These are phyloP conservation scores for Macrophya annulata DNA, from an alignment of 2,888 invertebrate species.

Conservation along the genomic window DNA sequence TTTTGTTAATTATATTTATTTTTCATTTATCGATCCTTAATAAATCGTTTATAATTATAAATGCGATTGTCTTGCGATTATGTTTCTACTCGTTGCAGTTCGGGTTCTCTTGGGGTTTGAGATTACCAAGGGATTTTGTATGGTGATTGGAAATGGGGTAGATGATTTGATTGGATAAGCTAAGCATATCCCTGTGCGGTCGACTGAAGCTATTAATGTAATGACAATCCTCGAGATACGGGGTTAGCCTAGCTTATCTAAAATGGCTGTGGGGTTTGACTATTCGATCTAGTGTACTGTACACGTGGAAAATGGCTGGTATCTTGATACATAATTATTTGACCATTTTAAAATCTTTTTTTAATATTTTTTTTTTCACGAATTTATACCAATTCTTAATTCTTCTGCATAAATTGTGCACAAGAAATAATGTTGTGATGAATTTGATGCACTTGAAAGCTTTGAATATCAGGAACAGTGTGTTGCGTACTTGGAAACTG, in stretches of 20 bases:
- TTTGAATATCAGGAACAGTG: no score
- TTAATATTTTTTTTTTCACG: neutral
- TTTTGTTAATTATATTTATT: neutral
- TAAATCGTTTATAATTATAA: neutral
- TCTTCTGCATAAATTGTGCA: no score
- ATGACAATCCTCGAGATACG: slow-evolving; percentile 38
- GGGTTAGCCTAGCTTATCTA: neutral
- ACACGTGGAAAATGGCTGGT: neutral
- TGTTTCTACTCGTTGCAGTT: neutral
- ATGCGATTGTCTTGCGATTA: neutral
- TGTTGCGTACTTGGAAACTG: no score
- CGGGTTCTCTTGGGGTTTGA: slow-evolving; percentile 17
- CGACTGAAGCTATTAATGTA: slow-evolving; percentile 1
- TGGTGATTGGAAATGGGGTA: slow-evolving; percentile 52
- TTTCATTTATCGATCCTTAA: neutral
- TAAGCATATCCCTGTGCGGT: slow-evolving; percentile 13
- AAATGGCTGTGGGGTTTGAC: neutral
- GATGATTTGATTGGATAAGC: slow-evolving; percentile 53
- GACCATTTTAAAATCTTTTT: neutral
- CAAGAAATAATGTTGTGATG: no score
- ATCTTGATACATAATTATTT: neutral
- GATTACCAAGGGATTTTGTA: slow-evolving; percentile 37
- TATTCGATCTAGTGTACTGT: neutral
- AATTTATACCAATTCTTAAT: no score
- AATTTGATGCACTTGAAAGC: no score